phyloP scores from a whole-genome alignment of 2,113 vertebrate species.

The Chloebia gouldiae region DNA sequence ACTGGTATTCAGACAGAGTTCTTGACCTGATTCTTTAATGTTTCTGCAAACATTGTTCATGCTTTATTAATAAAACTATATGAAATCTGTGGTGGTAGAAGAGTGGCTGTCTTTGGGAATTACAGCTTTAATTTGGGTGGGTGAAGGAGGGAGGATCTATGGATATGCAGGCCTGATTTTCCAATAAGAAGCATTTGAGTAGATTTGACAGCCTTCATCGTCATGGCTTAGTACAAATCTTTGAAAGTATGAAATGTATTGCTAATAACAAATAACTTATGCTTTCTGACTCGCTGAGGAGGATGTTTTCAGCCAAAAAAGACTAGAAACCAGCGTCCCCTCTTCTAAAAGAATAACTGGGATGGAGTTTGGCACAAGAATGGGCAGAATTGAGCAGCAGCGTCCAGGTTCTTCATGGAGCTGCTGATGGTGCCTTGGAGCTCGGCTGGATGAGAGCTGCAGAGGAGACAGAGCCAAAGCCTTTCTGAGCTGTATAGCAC shows the following conservation, averaged over 20 bases:
- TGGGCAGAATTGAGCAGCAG: background rate
- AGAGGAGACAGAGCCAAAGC: background rate
- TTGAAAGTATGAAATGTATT: slow-evolving; percentile 23
- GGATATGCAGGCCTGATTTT: slow-evolving; percentile 1
- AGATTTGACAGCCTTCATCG: slow-evolving; percentile 26
- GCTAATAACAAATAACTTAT: background rate
- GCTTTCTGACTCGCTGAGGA: background rate
- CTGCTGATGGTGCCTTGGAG: accelerated
- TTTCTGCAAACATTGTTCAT: slow-evolving; percentile 20
- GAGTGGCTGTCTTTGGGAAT: slow-evolving; percentile 27
- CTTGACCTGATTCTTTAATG: slow-evolving; percentile 41
- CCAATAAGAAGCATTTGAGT: slow-evolving; percentile 31
- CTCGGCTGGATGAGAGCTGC: background rate
- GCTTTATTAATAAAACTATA: slow-evolving; percentile 26
- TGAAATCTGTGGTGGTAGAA: background rate
- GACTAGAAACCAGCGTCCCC: background rate
- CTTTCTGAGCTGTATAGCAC: background rate
- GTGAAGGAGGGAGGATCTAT: background rate
- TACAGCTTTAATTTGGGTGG: slow-evolving; percentile 1
- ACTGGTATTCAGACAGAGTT: background rate
- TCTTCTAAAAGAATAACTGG: background rate
- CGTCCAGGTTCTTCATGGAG: background rate
- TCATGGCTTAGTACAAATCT: slow-evolving; percentile 6
- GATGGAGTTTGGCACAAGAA: background rate
- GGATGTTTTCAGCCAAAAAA: background rate